Evolutionary conservation across 2,888 invertebrate genomes (phyloP), one percentile per base, ranked within the genome.

Genomic region (Agonopterix arenella): DNA sequence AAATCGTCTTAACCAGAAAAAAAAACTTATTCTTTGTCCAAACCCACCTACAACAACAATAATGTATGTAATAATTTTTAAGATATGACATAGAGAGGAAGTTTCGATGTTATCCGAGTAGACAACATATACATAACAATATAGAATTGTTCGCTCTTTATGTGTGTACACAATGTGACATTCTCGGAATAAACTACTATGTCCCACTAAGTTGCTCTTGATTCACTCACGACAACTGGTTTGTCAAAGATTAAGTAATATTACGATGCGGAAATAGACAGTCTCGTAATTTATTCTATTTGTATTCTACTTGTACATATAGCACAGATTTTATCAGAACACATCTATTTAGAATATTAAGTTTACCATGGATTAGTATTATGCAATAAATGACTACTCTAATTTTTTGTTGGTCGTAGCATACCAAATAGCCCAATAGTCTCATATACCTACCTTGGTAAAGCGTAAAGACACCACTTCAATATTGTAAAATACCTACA

Each of bases 171-270:
- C 37, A 45, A 45, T 47, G 56, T 56, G 54, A 54, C 57, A 47
- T 60, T 62, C 58, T 62, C 50, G 59, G 62, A 61, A 67, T 59
- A 54, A 53, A 61, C 59, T 53, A 60, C 60, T 57, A 56, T 61
- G 62, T 60, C 52, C 54, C 47, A 54, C 56, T 51, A 53, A 54
- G 56, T 57, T 47, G 55, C 56, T 62, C 28, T 58, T 60, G 59
- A 70, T 70, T 28, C 28, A 67, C 59, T 64, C 64, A 68, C 65
- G 68, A 65, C 57, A 64, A 46, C 52, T 45, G 46, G 44, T 44
- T 42, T 47, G 47, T 44, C 51, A 48, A 44, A 52, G 51, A 52
- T 52, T 48, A 52, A 36, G 38, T 44, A 44, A 18, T 43, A 16
- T 43, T 40, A 40, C 40, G 40, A 3, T 28, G 28, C 28, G 28